Conservation (phyloP, 30 jellyfish, hydroid and myxozoan species). For the Clytia hemisphaerica region DNA sequence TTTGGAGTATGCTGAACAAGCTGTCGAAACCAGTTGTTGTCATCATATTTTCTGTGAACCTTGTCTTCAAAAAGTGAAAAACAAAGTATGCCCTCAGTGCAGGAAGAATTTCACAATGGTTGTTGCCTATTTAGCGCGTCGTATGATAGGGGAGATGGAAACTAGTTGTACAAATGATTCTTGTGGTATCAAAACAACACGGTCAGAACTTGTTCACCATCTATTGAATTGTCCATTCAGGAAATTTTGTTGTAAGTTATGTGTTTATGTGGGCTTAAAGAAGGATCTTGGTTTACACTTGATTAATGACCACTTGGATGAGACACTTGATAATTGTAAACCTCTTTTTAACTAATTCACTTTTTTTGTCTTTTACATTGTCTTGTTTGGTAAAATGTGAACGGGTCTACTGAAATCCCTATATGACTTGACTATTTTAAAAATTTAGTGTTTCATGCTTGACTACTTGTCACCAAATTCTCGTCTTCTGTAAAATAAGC, state of each 20-base stretch:
- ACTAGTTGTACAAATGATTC: constrained; percentile 24
- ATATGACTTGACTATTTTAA: too few relatives aligned
- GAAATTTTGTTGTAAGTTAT: constrained; percentile 32
- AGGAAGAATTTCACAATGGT: constrained; percentile 17
- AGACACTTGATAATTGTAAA: not conserved
- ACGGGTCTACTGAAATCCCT: too few relatives aligned
- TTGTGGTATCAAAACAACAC: constrained; percentile 28
- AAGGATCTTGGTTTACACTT: constrained; percentile 36
- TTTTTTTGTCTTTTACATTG: too few relatives aligned
- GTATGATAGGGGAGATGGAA: constrained; percentile 41
- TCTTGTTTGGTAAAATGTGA: too few relatives aligned
- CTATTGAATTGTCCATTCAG: constrained; percentile 25
- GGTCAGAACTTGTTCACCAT: constrained; percentile 51
- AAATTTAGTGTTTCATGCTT: too few relatives aligned
- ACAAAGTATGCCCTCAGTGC: constrained; percentile 51
- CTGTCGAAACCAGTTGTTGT: constrained; percentile 68
- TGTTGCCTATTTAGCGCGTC: constrained; percentile 39
- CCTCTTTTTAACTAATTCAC: too few relatives aligned
- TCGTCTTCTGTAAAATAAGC: too few relatives aligned
- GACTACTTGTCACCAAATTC: too few relatives aligned
- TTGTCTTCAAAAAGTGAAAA: constrained; percentile 43
- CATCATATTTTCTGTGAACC: constrained; percentile 51
- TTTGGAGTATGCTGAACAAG: constrained; percentile 50
- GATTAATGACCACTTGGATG: constrained; percentile 29
- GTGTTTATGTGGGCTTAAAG: constrained; percentile 30